phyloP scores from a whole-genome alignment of 2,113 vertebrate species.

The Lophochroa leadbeateri region DNA sequence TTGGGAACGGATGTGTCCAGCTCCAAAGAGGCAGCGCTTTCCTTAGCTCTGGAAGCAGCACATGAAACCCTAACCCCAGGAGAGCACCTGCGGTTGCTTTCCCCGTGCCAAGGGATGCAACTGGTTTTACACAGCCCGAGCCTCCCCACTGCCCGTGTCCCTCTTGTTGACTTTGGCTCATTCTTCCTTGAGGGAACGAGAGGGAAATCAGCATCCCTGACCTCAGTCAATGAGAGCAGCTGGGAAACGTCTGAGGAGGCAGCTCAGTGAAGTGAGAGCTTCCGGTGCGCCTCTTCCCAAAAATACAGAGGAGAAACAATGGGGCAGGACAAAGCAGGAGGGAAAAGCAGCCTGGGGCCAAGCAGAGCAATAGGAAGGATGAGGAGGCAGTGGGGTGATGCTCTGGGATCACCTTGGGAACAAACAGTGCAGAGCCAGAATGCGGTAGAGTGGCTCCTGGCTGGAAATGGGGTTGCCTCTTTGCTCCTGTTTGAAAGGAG shows the following conservation, averaged over 20 bases:
- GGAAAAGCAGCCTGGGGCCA: background rate
- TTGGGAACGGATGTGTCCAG: background rate
- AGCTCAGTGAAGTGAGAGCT: background rate
- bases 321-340: background rate
- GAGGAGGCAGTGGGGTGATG: background rate
- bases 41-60: background rate
- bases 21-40: background rate
- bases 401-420: background rate
- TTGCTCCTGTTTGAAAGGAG: background rate
- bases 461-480: fast-evolving
- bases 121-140: background rate
- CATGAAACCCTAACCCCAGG: background rate
- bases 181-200: background rate
- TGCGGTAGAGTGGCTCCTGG: background rate
- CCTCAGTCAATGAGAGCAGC: conserved; percentile 2
- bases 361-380: background rate
- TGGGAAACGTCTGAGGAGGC: conserved; percentile 34
- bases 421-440: background rate
- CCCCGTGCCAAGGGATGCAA: background rate
- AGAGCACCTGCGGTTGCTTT: background rate
- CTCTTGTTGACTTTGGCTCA: conserved; percentile 20
- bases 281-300: conserved; percentile 8
- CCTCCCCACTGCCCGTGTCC: background rate
- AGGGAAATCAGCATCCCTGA: conserved; percentile 1
- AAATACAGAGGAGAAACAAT: background rate